Base-by-base conservation (phyloP, 2,113 vertebrate genomes). In the Hydrolagus affinis region DNA sequence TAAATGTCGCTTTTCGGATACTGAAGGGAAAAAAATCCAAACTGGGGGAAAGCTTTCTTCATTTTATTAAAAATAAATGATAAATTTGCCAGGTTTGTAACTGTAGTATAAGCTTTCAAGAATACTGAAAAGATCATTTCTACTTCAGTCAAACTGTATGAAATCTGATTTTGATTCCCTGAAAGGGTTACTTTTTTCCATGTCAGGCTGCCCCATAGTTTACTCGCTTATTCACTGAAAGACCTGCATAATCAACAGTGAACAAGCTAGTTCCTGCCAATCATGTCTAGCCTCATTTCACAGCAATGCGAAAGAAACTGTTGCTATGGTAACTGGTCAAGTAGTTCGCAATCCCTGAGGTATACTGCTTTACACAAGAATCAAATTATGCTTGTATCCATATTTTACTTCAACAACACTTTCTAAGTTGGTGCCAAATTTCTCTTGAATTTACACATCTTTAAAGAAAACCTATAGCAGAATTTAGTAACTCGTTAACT, bases 241-340 rank as follows among this genome's bases (percentile, higher is more conserved):
- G 75, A 85, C 59, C 88, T 89, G 88, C 86, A 86, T 87, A 90
- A 87, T 85, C 87, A 88, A 72, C 86, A 75, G 74, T 66, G 73
- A 86, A 88, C 86, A 86, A 87, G 88, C 85, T 71, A 86, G 86
- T 59, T 89, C 87, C 89, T 89, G 87, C 73, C 87, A 85, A 89
- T 88, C 88, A 90, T 72, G 88, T 86, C 87, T 86, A 90, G 87
- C 80, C 83, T 89, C 88, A 87, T 87, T 88, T 87, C 87, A 87
- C 87, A 90, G 90, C 90, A 88, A 87, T 87, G 89, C 87, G 88
- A 88, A 90, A 89, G 87, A 88, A 90, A 89, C 87, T 7, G 90
- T 90, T 92, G 90, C 85, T 90, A 89, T 89, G 88, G 90, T 91
- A 93, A 92, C 91, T 78, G 89, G 88, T 68, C 87, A 86, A 87